phyloP scores from a whole-genome alignment of 2,888 invertebrate species.

The Aleiodes testaceus region DNA sequence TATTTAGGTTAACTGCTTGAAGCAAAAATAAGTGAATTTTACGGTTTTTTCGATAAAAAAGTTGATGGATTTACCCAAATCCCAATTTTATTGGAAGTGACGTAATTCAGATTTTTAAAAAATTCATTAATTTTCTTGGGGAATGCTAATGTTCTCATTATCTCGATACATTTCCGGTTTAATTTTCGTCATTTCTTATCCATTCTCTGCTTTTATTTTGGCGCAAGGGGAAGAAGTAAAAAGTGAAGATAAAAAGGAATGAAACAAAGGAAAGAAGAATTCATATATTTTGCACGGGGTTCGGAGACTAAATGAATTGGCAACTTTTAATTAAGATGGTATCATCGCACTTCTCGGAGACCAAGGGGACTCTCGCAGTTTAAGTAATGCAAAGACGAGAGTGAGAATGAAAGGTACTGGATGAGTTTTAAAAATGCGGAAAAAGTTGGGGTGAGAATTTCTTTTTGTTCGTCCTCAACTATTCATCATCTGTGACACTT shows the following conservation, averaged over 20 bases:
- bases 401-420: constrained; percentile 39
- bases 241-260: background rate
- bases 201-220: background rate
- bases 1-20: background rate
- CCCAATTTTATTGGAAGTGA: too few species aligned
- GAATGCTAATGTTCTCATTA: background rate
- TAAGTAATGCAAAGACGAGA: constrained; percentile 42
- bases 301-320: constrained; percentile 71
- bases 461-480: constrained; percentile 70
- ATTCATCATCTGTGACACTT: constrained; percentile 73
- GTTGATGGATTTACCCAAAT: too few species aligned
- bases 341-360: constrained; percentile 56
- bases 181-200: constrained; percentile 16
- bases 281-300: constrained; percentile 55
- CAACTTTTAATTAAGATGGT: constrained; percentile 73
- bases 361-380: constrained; percentile 11
- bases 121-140: background rate
- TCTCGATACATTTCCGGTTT: constrained; percentile 8
- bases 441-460: constrained; percentile 61
- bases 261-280: constrained; percentile 37
- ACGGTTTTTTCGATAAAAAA: background rate
- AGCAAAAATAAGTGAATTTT: background rate
- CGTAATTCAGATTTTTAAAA: too few species aligned
- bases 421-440: constrained; percentile 54
- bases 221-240: too few species aligned